phyloP scores from a whole-genome alignment of 2,888 invertebrate genomes.

The Agrypnus murinus region DNA sequence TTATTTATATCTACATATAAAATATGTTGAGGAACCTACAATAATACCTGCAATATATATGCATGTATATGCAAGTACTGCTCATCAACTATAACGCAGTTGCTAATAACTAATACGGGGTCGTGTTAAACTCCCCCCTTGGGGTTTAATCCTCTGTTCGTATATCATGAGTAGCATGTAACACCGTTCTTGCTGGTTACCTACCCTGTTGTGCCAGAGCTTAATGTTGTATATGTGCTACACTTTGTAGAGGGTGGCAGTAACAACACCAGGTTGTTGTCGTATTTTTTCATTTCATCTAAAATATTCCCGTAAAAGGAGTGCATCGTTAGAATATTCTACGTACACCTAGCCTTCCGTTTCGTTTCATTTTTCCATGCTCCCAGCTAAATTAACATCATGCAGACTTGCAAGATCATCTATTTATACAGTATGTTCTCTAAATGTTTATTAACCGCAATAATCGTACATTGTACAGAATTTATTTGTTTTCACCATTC shows the following conservation, averaged over 20 bases:
- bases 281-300: conserved; percentile 59
- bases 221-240: conserved; percentile 62
- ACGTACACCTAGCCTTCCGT: no score
- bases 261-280: conserved; percentile 58
- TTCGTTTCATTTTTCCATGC: no score
- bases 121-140: conserved; percentile 65
- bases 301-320: conserved; percentile 42
- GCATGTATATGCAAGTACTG: conserved; percentile 63
- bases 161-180: conserved; percentile 63
- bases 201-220: conserved; percentile 60
- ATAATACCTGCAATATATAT: conserved; percentile 55
- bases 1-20: no score
- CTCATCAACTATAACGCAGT: conserved; percentile 59
- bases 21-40: background rate
- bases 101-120: conserved; percentile 66
- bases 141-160: conserved; percentile 65
- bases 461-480: conserved; percentile 42
- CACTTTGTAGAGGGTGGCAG: conserved; percentile 60
- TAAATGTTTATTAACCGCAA: conserved; percentile 15
- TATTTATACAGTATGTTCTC: conserved; percentile 4
- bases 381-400: conserved; percentile 11
- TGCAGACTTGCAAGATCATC: background rate
- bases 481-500: conserved; percentile 53
- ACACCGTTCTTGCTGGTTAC: conserved; percentile 60
- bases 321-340: conserved; percentile 14